Base-by-base conservation (phyloP, 2,888 invertebrate genomes). In the Orchesellides sinensis region DNA sequence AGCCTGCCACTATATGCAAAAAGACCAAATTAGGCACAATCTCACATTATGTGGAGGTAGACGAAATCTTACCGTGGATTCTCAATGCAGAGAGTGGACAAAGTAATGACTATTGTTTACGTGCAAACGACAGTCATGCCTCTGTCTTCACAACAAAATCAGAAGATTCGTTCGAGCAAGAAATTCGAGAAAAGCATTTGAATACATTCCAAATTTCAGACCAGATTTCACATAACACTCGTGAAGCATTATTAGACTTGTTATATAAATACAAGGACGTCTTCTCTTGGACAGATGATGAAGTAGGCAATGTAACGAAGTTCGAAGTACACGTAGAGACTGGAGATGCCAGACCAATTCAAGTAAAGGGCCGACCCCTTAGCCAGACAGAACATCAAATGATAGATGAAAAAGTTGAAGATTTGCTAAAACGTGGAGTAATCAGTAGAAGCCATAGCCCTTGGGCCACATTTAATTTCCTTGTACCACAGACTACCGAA, bases 261-360 rank as follows among this genome's bases (percentile, higher is more conserved):
- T 19, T 68, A 0, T n/a, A 29, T 6, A 19, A 52, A 52, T 68
- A 32, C 17, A 6, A 32, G 3, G 52, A 68, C 17, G 19, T 17
- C 4, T 49, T 68, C 21, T 49, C 49, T 2, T 68, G 68, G 68
- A n/a, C 49, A 10, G 68, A 27, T 2, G 49, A 49, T 0, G 49
- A 68, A 0, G n/a, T 27, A 0, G 49, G 68, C 0, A 49, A 12
- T 29, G 68, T 52, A 2, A 29, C n/a, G 17, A 29, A 32, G 3
- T 49, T 68, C 8, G 19, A 49, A 19, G 49, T 19, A 10, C 19
- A 14, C 29, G 25, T 66, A 0, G 66, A 66, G 17, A 47, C 47
- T 3, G 66, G 47, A 5, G 40, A 45, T 19, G 25, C 21, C 1
- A 21, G 21, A 14, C 2, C 25, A 4, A 12, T 19, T 1, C 19